A percentile compares a stretch with the other conserved stretches of the same genome.
Evolutionary conservation across 2,888 invertebrate species (phyloP).

Genomic region (Ophraella communa): DNA sequence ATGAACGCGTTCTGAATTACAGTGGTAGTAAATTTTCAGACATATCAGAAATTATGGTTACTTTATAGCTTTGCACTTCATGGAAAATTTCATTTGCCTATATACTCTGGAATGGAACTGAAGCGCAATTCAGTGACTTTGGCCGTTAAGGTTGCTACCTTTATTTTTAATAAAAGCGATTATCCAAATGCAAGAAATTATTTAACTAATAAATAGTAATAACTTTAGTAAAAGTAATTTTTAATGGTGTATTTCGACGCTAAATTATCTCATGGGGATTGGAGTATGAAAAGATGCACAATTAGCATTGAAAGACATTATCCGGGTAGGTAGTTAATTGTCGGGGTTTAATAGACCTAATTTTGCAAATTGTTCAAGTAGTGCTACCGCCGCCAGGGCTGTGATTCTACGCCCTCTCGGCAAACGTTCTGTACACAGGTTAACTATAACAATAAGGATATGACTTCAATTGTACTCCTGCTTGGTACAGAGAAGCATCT

Average conservation of each 20-base stretch:
- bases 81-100: constrained; percentile 51
- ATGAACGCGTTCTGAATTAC: constrained; percentile 51
- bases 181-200: too few species aligned
- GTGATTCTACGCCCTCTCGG: constrained; percentile 29
- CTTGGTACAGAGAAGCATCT: constrained; percentile 15
- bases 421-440: constrained; percentile 35
- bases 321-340: constrained; percentile 24
- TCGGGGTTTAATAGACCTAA: constrained; percentile 27
- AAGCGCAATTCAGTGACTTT: background rate
- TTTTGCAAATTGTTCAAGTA: constrained; percentile 32
- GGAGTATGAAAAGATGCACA: constrained; percentile 6
- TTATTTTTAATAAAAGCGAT: background rate
- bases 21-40: constrained; percentile 51
- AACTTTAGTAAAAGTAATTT: background rate
- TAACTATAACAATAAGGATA: constrained; percentile 44
- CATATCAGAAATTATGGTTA: constrained; percentile 56
- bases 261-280: background rate
- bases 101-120: constrained; percentile 43
- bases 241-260: background rate
- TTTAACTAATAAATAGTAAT: background rate
- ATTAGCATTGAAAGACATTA: constrained; percentile 19
- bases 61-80: constrained; percentile 55
- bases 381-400: constrained; percentile 23
- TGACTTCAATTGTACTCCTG: constrained; percentile 29
- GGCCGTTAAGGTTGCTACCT: background rate